A percentile compares a stretch with the other conserved stretches of the same genome.
These are phyloP conservation scores for Pogona vitticeps DNA, from an alignment of 2,113 vertebrate genomes.

Conservation along the genomic window DNA sequence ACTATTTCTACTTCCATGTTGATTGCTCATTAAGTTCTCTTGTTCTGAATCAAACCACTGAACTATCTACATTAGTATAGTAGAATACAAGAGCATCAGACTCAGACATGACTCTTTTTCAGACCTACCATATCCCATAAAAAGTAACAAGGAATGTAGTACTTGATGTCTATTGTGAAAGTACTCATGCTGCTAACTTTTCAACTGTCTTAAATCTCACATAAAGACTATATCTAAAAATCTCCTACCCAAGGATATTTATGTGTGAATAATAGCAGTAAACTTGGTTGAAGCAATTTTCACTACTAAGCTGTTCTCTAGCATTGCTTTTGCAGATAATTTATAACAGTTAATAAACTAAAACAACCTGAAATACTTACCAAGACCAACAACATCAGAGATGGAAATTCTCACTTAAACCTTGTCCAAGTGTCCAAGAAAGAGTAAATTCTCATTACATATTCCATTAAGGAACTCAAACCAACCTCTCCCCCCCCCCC, in stretches of 20 bases:
- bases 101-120: no score
- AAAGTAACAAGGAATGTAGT: background rate
- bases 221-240: background rate
- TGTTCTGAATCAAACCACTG: no score
- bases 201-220: background rate
- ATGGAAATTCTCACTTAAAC: conserved; percentile 34
- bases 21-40: no score
- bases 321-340: conserved; percentile 7
- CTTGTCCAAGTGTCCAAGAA: background rate
- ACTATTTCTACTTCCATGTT: no score
- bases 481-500: background rate
- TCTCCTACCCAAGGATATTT: background rate
- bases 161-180: background rate
- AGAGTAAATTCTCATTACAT: conserved; percentile 11
- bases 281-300: conserved; percentile 22
- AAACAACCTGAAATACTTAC: conserved; percentile 20
- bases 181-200: background rate
- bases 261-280: conserved; percentile 25
- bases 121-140: background rate
- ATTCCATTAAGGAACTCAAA: background rate
- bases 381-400: background rate
- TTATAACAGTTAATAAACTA: conserved; percentile 29
- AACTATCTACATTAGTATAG: no score
- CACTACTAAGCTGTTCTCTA: background rate
- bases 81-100: no score